These are phyloP conservation scores for Cephus rjabovi DNA, from an alignment of 2,888 invertebrate species.

Conservation along the genomic window DNA sequence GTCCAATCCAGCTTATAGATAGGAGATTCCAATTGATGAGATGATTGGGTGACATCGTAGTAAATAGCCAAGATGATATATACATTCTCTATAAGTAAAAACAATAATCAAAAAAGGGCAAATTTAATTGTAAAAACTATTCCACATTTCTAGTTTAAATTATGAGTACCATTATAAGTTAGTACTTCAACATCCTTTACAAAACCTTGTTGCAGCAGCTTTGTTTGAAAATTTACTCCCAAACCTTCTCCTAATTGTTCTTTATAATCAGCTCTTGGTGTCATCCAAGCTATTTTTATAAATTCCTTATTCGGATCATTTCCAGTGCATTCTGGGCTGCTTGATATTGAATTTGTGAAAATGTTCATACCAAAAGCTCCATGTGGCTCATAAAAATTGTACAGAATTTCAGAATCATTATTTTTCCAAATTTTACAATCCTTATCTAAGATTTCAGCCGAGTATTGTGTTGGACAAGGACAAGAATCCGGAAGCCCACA, in stretches of 20 bases:
- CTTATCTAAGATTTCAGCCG: constrained; percentile 33
- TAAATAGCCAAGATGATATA: constrained; percentile 50
- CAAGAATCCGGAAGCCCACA: constrained; percentile 46
- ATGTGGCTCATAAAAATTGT: constrained; percentile 38
- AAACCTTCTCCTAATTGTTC: constrained; percentile 11
- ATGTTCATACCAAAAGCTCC: constrained; percentile 39
- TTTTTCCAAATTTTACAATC: constrained; percentile 24
- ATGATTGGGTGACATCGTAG: constrained; percentile 37
- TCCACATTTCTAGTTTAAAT: background rate
- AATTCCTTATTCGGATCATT: constrained; percentile 28
- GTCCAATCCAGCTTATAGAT: constrained; percentile 44
- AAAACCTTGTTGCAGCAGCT: constrained; percentile 33
- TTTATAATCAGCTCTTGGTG: background rate
- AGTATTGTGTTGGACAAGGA: constrained; percentile 41
- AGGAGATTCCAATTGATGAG: constrained; percentile 41
- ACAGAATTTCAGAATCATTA: constrained; percentile 27
- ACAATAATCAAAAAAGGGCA: background rate
- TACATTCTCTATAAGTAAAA: constrained; percentile 32
- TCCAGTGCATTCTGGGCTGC: constrained; percentile 32
- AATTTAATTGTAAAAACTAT: background rate
- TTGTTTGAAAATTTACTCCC: constrained; percentile 16
- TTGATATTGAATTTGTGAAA: constrained; percentile 38
- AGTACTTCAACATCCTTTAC: constrained; percentile 45
- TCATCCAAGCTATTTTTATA: constrained; percentile 43
- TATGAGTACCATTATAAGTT: constrained; percentile 31